These are phyloP conservation scores for Drosophila busckii DNA, from an alignment of 1,140 invertebrate genomes.

Conservation along the genomic window DNA sequence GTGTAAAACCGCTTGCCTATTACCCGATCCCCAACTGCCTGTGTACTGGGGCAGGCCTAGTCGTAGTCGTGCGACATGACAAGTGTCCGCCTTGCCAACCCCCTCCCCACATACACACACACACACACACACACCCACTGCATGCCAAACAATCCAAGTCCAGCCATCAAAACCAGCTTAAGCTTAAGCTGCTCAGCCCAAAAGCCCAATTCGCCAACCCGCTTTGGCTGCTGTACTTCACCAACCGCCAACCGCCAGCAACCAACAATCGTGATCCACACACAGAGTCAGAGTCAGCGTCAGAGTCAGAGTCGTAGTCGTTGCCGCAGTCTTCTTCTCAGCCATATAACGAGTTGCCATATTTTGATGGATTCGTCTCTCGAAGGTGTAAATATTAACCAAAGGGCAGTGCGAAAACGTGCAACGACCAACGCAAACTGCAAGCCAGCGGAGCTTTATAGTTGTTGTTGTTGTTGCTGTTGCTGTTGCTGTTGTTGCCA, in stretches of 20 bases:
- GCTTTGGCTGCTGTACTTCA: conserved; percentile 18
- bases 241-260: conserved; percentile 9
- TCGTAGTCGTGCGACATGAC: conserved; percentile 50
- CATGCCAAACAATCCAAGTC: background rate
- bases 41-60: background rate
- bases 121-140: background rate
- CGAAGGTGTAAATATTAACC: conserved; percentile 69
- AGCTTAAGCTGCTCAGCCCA: conserved; percentile 3
- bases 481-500: conserved; percentile 5
- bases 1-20: too few relatives aligned
- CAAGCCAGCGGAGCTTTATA: too few relatives aligned
- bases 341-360: conserved; percentile 64
- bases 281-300: conserved; percentile 13
- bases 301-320: conserved; percentile 6
- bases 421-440: conserved; percentile 19
- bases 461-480: too few relatives aligned
- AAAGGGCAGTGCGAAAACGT: conserved; percentile 67
- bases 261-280: conserved; percentile 26
- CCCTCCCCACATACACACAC: background rate
- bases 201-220: conserved; percentile 16
- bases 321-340: background rate
- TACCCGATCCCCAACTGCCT: background rate
- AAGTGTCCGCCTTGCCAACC: conserved; percentile 53
- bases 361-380: conserved; percentile 70
- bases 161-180: conserved; percentile 3